A percentile compares a stretch with the other conserved stretches of the same genome.
Conservation (phyloP, 2,113 vertebrate genomes). For the Otus sunia region DNA sequence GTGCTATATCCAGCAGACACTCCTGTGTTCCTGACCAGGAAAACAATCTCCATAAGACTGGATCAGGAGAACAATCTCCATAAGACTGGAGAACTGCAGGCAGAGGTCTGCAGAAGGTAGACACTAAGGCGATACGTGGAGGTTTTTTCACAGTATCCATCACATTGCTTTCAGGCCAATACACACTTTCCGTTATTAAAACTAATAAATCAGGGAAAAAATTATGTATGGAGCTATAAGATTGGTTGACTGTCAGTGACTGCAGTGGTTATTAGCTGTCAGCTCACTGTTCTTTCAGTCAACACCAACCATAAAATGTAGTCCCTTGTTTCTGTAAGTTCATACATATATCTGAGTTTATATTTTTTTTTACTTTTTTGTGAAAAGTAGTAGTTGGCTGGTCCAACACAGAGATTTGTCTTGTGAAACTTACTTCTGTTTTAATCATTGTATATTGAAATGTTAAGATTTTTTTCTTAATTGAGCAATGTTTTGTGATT, state of each 20-base stretch:
- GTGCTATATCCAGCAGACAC: background rate
- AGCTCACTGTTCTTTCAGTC: background rate
- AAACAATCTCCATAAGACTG: background rate
- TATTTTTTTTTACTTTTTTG: background rate
- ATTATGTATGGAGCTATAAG: background rate
- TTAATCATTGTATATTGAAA: background rate
- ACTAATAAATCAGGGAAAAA: background rate
- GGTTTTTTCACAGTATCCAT: background rate
- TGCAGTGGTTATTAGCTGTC: background rate
- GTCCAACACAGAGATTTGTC: constrained; percentile 36
- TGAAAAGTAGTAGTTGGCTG: constrained; percentile 47
- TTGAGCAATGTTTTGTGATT: constrained; percentile 27
- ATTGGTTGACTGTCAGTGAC: background rate
- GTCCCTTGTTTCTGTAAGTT: background rate
- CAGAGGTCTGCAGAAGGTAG: background rate
- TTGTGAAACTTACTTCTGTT: background rate
- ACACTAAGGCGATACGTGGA: rapidly evolving
- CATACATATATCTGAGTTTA: background rate
- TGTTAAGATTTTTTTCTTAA: background rate
- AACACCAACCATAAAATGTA: background rate
- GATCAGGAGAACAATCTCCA: background rate
- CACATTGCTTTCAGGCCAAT: background rate
- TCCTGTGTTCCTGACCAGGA: background rate
- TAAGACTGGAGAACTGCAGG: background rate
- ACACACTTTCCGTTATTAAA: background rate